Evolutionary conservation across 2,797 vertebrate genomes (phyloP), one percentile per base, ranked within the genome.

Genomic region (Spinus pinus): DNA sequence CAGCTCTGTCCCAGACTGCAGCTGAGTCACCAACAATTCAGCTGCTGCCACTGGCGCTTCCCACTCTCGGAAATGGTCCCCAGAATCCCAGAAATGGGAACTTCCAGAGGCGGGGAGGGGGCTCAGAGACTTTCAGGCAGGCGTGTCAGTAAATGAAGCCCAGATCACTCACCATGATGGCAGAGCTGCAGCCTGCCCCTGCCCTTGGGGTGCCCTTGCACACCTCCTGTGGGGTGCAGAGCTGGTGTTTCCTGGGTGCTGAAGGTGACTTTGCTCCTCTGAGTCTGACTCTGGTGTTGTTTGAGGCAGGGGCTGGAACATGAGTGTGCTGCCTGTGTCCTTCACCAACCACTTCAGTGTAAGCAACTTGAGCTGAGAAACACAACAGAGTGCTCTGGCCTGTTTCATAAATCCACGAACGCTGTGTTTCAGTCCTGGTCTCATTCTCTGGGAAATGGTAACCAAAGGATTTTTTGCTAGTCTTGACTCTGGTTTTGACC

Each of bases 401-500:
- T 25, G 7, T 27, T 39, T 30, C 6, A 0, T 10, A 18, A 35
- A 69, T 42, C 31, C 0, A 0, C 25, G 44, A 8, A n/a, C 25
- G 11, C 30, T 3, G 14, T 2, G 0, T 31, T 84, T 93, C 44
- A 44, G 73, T 64, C 86, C 65, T 21, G 85, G 84, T 77, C 74
- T 54, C 50, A 0, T 42, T 79, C 47, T 58, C 42, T 1, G 2
- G 65, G 74, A 62, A 41, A 10, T 6, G 14, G 37, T 13, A 23
- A 21, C 35, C 1, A 1, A 31, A 50, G 58, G 39, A 13, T 19
- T 92, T 91, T 77, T 27, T 86, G 44, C 81, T 81, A 9, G 61
- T 17, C 33, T 70, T 56, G 81, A 86, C 86, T 70, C 81, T 71
- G 72, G 65, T 92, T 94, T 93, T 91, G 95, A 91, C 81, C 64